Evolutionary conservation across 2,113 vertebrate genomes (phyloP).

Genomic region (Scophthalmus maximus): DNA sequence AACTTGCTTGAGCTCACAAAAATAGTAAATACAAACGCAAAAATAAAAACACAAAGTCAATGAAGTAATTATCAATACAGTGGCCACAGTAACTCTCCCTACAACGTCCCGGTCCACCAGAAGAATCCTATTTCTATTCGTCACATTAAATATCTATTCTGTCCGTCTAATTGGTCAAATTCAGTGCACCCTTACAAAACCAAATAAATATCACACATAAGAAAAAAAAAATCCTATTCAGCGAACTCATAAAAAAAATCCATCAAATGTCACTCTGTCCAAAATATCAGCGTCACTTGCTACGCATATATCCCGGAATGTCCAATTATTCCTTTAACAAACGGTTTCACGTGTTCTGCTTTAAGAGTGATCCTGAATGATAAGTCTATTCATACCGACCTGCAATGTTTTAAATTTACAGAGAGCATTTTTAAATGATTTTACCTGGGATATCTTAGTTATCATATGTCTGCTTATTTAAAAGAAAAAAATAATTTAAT

Average conservation of each 20-base stretch:
- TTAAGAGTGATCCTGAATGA: not conserved
- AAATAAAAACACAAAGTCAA: conserved; percentile 32
- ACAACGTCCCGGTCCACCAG: conserved; percentile 14
- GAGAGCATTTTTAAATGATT: not conserved
- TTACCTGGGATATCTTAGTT: not conserved
- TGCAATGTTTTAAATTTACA: not conserved
- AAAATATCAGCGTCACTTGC: not conserved
- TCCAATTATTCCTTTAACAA: conserved; percentile 9
- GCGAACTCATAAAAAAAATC: not conserved
- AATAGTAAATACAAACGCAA: conserved; percentile 45
- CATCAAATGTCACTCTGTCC: conserved; percentile 11
- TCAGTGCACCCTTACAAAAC: conserved; percentile 52
- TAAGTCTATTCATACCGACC: not conserved
- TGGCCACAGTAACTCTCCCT: conserved; percentile 1
- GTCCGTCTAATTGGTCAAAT: conserved; percentile 35
- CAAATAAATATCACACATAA: conserved; percentile 57
- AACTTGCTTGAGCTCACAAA: conserved; percentile 45
- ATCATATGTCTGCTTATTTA: no score
- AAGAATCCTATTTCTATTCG: not conserved
- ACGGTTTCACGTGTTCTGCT: not conserved
- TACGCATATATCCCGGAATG: not conserved
- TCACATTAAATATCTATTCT: conserved; percentile 7
- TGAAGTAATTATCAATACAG: conserved; percentile 13
- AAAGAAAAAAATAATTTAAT: no score
- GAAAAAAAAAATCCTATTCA: conserved; percentile 9